A percentile compares a stretch with the other conserved stretches of the same genome.
Evolutionary conservation across 2,797 vertebrate genomes (phyloP).

Genomic region (Coluber constrictor): DNA sequence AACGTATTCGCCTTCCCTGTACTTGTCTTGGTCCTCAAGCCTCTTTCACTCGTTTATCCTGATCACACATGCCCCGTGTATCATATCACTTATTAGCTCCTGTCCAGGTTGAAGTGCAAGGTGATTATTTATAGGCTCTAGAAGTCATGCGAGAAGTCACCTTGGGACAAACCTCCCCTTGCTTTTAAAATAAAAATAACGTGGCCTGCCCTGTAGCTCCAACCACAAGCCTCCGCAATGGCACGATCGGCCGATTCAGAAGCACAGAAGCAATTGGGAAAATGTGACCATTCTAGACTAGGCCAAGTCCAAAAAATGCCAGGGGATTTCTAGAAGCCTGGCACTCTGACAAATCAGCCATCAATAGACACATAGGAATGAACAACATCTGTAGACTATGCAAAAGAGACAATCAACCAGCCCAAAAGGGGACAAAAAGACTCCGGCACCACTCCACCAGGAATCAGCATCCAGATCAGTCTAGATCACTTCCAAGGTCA

Average conservation of each 20-base stretch:
- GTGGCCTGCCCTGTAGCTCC: not conserved
- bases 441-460: not conserved
- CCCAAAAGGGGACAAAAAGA: not conserved
- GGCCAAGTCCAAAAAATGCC: too few species aligned
- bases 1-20: not conserved
- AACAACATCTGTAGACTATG: not conserved
- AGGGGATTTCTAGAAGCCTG: too few species aligned
- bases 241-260: not conserved
- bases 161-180: not conserved
- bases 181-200: constrained; percentile 15
- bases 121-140: not conserved
- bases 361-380: not conserved
- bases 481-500: not conserved
- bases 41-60: not conserved
- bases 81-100: constrained; percentile 5
- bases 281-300: too few species aligned
- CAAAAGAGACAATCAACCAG: not conserved
- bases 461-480: not conserved
- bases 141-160: not conserved
- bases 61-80: not conserved
- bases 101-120: constrained; percentile 1
- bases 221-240: not conserved
- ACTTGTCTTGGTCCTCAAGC: not conserved
- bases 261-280: not conserved
- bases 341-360: not conserved